Percentiles rank a stretch among this genome's conserved stretches.
Evolutionary conservation across 2,113 vertebrate species (phyloP).

Genomic region (Paramisgurnus dabryanus): DNA sequence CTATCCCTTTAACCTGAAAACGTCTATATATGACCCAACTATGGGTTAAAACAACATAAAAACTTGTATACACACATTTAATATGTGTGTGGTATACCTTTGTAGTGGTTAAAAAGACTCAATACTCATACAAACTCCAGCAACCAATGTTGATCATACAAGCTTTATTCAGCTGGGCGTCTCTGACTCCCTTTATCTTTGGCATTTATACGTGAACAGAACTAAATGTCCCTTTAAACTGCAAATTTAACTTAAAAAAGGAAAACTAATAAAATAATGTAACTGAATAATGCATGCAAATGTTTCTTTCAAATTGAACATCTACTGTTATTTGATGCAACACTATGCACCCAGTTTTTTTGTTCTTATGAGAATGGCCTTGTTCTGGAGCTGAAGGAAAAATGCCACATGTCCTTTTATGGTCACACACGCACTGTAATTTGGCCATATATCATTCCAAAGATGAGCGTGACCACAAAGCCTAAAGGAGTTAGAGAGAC

Average conservation of each 20-base stretch:
- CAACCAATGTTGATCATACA: slow-evolving; percentile 64
- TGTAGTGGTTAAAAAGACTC: neutral
- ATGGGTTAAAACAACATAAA: too few species aligned
- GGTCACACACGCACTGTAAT: slow-evolving; percentile 59
- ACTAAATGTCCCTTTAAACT: neutral
- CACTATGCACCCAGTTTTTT: too few species aligned
- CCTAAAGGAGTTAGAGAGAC: slow-evolving; percentile 62
- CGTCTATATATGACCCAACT: too few species aligned
- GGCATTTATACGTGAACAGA: neutral
- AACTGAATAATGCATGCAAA: neutral
- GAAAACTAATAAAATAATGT: neutral
- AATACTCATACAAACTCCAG: slow-evolving; percentile 46
- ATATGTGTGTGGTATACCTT: slow-evolving; percentile 6
- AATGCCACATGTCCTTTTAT: slow-evolving; percentile 73
- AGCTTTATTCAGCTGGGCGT: neutral
- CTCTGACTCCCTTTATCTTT: neutral
- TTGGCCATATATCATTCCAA: slow-evolving; percentile 52
- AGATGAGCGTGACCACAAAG: slow-evolving; percentile 33
- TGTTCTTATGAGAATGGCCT: too few species aligned
- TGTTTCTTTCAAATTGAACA: neutral
- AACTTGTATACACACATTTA: neutral
- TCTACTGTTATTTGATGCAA: neutral
- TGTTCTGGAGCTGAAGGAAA: slow-evolving; percentile 53
- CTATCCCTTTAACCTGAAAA: too few species aligned
- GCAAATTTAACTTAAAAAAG: neutral